phyloP scores from a whole-genome alignment of 2,888 invertebrate genomes.

The Sesia apiformis region DNA sequence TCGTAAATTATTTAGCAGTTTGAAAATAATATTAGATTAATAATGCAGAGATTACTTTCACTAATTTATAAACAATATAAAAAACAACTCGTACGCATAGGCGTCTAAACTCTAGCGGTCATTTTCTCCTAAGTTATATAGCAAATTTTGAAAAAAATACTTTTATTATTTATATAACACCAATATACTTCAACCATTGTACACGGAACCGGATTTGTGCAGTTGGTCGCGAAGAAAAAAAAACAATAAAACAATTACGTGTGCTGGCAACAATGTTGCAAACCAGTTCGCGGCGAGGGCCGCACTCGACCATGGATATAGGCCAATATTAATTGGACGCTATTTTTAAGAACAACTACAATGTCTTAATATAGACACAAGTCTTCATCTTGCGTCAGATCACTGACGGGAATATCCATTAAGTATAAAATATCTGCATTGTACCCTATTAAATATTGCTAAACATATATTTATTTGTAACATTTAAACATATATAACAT shows the following conservation, averaged over 20 bases:
- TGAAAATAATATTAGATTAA: no score
- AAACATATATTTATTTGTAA: no score
- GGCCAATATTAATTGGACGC: slow-evolving; percentile 2
- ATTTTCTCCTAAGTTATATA: background rate
- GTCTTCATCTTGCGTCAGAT: no score
- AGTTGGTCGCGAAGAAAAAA: slow-evolving; percentile 25
- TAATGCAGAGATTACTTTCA: no score
- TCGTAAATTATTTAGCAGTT: no score
- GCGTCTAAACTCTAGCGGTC: background rate
- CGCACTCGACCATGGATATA: slow-evolving; percentile 20
- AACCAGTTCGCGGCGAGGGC: slow-evolving; percentile 36
- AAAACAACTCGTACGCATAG: no score
- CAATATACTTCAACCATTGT: slow-evolving; percentile 27
- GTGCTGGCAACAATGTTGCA: slow-evolving; percentile 49
- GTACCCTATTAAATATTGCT: no score
- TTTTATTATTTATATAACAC: slow-evolving; percentile 10
- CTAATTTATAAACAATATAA: no score
- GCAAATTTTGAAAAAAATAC: background rate
- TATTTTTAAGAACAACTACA: background rate
- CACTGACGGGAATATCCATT: no score
- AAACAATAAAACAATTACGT: slow-evolving; percentile 41
- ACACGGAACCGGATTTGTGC: slow-evolving; percentile 26
- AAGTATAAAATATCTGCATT: no score
- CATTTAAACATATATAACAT: no score
- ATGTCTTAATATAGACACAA: no score